These are phyloP conservation scores for Catharus ustulatus DNA, from an alignment of 2,797 vertebrate genomes.

Conservation along the genomic window DNA sequence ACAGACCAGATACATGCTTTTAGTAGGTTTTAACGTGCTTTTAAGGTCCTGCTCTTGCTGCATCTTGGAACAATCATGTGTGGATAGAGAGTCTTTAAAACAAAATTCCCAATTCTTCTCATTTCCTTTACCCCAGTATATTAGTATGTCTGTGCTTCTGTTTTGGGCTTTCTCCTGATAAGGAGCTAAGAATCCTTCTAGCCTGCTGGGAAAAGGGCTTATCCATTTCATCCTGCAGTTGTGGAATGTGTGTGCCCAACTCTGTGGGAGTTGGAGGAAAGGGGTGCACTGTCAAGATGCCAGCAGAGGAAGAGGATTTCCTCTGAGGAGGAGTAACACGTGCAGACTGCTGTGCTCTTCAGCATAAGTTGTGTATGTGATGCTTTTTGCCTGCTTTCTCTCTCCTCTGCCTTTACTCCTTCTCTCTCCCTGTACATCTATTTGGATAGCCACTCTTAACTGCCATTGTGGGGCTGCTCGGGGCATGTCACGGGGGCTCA, in stretches of 20 bases:
- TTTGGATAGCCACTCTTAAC: not conserved
- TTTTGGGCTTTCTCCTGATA: not conserved
- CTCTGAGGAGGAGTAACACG: not conserved
- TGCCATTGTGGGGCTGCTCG: not conserved
- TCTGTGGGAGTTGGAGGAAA: not conserved
- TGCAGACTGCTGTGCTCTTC: not conserved
- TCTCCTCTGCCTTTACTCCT: not conserved
- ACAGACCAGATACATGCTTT: not conserved
- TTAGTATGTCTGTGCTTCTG: not conserved
- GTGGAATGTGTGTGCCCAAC: not conserved
- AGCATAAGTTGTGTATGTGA: fast-evolving
- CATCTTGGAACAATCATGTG: not conserved
- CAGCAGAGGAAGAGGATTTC: not conserved
- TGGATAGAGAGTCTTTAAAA: not conserved
- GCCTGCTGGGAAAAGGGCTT: not conserved
- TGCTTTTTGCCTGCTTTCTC: not conserved
- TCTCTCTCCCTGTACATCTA: not conserved
- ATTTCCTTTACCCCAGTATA: not conserved
- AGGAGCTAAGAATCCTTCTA: not conserved
- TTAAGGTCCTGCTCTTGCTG: not conserved
- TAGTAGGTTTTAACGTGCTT: not conserved
- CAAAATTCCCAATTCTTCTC: not conserved
- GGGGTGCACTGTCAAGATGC: not conserved
- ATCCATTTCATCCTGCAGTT: not conserved
- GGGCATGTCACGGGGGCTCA: not conserved